Evolutionary conservation across 2,888 invertebrate genomes (phyloP).

Genomic region (Chesias legatella): DNA sequence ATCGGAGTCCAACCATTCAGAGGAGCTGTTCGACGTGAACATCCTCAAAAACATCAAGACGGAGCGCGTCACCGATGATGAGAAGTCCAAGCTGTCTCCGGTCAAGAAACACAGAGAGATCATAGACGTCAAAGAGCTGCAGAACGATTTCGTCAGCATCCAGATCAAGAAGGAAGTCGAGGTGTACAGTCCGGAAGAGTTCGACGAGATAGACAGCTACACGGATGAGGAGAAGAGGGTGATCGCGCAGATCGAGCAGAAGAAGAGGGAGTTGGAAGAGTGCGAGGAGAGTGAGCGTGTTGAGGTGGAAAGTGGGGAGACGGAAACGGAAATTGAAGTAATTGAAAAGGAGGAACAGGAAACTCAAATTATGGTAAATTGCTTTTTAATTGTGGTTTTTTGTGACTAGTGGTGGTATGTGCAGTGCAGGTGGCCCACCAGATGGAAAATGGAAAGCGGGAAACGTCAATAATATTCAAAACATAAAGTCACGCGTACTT

Average conservation of each 20-base stretch:
- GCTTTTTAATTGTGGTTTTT: too few species aligned
- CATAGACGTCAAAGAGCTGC: constrained; percentile 69
- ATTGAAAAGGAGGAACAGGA: constrained; percentile 25
- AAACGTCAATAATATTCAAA: too few species aligned
- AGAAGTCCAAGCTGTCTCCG: constrained; percentile 55
- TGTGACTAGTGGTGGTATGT: too few species aligned
- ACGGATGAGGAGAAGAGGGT: constrained; percentile 6
- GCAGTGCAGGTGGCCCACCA: too few species aligned
- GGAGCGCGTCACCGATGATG: constrained; percentile 65
- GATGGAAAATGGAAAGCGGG: too few species aligned
- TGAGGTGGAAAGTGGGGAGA: constrained; percentile 1
- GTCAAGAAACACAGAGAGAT: constrained; percentile 60
- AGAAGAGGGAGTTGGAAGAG: constrained; percentile 11
- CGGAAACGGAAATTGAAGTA: constrained; percentile 7
- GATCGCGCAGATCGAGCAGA: constrained; percentile 6
- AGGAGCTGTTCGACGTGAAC: constrained; percentile 64
- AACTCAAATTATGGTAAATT: constrained; percentile 27
- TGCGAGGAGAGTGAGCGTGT: background rate
- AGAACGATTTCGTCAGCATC: constrained; percentile 68
- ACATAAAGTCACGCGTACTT: too few species aligned
- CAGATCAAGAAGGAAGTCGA: constrained; percentile 59
- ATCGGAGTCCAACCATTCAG: constrained; percentile 51
- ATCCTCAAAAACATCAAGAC: constrained; percentile 71
- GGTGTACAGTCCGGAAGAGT: constrained; percentile 9
- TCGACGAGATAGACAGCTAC: constrained; percentile 14